phyloP scores from a whole-genome alignment of 2,113 vertebrate genomes.

The Oryzias melastigma region DNA sequence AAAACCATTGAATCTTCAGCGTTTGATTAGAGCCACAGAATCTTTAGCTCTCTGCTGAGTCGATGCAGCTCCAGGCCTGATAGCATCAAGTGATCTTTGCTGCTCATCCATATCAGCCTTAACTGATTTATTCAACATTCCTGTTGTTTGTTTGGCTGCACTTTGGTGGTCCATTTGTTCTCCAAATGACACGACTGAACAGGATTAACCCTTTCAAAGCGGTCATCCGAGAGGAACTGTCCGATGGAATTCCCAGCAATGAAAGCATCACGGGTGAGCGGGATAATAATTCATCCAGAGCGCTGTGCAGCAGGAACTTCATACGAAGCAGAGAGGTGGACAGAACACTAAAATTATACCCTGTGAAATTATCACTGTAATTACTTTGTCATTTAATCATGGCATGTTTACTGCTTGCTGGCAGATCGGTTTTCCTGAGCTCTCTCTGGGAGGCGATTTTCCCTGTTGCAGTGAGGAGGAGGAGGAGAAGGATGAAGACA shows the following conservation, averaged over 20 bases:
- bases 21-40: not conserved
- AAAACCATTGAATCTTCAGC: not conserved
- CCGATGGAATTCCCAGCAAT: no score
- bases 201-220: not conserved
- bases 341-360: not conserved
- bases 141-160: constrained; percentile 33
- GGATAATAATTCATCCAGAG: no score
- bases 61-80: constrained; percentile 13
- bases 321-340: no score
- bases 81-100: constrained; percentile 37
- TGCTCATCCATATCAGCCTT: constrained; percentile 13
- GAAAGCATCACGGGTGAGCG: no score
- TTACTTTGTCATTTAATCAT: constrained; percentile 20
- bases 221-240: not conserved
- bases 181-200: constrained; percentile 22
- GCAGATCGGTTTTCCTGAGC: constrained; percentile 16
- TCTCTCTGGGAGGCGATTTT: constrained; percentile 12
- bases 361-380: constrained; percentile 24
- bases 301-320: no score
- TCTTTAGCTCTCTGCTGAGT: not conserved
- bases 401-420: constrained; percentile 10
- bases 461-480: constrained; percentile 4
- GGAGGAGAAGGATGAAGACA: constrained; percentile 19
- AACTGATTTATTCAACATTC: constrained; percentile 43
- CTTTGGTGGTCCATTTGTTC: constrained; percentile 49